A percentile compares a stretch with the other conserved stretches of the same genome.
Conservation (phyloP, 1,140 invertebrate species). For the Holcopasites calliopsidis region DNA sequence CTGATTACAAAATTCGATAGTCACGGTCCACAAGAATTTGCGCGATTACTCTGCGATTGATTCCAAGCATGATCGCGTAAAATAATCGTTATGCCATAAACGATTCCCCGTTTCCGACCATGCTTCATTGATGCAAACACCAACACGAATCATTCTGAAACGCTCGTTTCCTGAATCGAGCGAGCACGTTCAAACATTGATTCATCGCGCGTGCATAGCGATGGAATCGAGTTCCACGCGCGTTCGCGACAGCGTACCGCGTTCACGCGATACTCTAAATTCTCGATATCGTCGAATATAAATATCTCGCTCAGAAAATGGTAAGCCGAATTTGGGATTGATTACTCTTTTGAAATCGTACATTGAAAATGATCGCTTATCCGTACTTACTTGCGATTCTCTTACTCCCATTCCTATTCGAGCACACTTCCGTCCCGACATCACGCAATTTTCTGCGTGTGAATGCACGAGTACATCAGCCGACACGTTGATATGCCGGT, state of each 20-base stretch:
- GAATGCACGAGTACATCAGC: slow-evolving; percentile 20
- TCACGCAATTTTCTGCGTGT: slow-evolving; percentile 32
- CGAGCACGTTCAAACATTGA: neutral
- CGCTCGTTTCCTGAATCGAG: slow-evolving; percentile 1
- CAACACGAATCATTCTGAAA: neutral
- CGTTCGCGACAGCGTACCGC: neutral
- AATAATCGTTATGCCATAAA: slow-evolving; percentile 10
- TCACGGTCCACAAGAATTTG: no score
- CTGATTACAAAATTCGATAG: no score
- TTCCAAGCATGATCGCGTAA: slow-evolving; percentile 1
- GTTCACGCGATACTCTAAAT: no score
- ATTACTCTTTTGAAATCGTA: no score
- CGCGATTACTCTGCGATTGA: no score
- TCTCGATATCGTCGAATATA: no score
- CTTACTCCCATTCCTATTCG: slow-evolving; percentile 14
- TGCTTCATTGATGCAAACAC: neutral
- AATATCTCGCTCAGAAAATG: no score
- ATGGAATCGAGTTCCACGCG: neutral
- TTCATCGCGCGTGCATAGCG: neutral
- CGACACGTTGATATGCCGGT: slow-evolving; percentile 30
- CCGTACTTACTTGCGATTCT: neutral
- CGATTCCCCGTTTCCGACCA: slow-evolving; percentile 9
- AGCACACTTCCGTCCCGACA: slow-evolving; percentile 8
- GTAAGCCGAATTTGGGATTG: no score
- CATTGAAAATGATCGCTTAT: no score